Evolutionary conservation across 2,797 vertebrate genomes (phyloP).

Genomic region (Peromyscus melanophrys): DNA sequence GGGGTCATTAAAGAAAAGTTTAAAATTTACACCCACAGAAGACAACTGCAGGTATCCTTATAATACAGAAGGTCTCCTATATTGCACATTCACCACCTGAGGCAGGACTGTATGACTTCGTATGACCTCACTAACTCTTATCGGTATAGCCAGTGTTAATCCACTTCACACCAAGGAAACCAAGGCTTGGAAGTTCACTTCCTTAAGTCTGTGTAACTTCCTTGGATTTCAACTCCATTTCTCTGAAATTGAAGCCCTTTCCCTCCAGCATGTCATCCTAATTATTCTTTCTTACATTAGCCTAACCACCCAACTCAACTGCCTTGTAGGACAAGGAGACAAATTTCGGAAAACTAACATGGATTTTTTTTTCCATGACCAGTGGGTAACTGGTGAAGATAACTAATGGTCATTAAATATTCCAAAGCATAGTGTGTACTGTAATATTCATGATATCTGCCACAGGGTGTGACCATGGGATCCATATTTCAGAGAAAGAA

Average conservation of each 20-base stretch:
- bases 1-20: conserved; percentile 3
- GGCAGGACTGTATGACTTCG: background rate
- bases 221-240: conserved; percentile 1
- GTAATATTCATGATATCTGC: background rate
- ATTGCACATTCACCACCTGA: background rate
- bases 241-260: conserved; percentile 23
- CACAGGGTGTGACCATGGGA: background rate
- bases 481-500: conserved; percentile 43
- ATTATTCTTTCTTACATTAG: background rate
- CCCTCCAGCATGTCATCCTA: background rate
- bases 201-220: background rate
- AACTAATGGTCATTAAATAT: background rate
- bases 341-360: background rate
- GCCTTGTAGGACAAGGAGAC: background rate
- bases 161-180: background rate
- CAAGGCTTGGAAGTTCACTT: background rate
- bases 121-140: background rate
- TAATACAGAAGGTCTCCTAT: background rate
- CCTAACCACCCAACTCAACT: conserved; percentile 13
- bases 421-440: background rate
- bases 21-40: conserved; percentile 15
- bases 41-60: background rate
- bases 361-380: background rate
- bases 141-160: background rate
- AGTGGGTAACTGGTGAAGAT: conserved; percentile 1